Conservation (phyloP, 2,113 vertebrate species). For the Dunckerocampus dactyliophorus region DNA sequence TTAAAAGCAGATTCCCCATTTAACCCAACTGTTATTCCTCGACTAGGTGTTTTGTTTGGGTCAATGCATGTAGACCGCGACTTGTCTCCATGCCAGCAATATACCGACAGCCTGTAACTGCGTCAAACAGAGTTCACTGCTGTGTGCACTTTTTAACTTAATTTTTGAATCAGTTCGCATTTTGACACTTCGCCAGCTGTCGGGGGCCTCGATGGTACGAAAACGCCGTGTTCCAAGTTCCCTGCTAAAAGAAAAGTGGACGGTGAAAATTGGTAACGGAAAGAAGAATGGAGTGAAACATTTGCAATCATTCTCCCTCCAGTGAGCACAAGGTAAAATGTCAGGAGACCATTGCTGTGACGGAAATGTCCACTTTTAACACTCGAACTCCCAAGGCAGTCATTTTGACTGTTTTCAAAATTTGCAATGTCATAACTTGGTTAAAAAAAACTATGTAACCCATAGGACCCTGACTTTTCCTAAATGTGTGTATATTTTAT, state of each 20-base stretch:
- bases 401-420: too few species aligned
- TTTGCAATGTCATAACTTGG: too few species aligned
- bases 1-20: too few species aligned
- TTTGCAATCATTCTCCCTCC: neutral
- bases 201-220: neutral
- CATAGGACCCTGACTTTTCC: too few species aligned
- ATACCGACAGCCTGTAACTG: neutral
- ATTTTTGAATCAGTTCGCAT: neutral
- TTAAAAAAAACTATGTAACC: too few species aligned
- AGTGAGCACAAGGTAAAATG: neutral
- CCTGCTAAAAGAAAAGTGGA: neutral
- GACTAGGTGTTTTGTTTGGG: too few species aligned
- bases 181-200: neutral
- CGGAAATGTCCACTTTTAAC: neutral
- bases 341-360: neutral
- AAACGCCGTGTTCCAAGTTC: neutral
- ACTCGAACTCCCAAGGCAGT: too few species aligned
- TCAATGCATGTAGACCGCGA: neutral
- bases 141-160: neutral
- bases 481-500: too few species aligned
- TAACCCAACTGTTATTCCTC: too few species aligned
- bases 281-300: neutral
- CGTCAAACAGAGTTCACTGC: neutral
- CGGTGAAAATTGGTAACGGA: neutral
- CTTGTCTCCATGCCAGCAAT: neutral